phyloP scores from a whole-genome alignment of 1,140 invertebrate species.

The Apis mellifera region DNA sequence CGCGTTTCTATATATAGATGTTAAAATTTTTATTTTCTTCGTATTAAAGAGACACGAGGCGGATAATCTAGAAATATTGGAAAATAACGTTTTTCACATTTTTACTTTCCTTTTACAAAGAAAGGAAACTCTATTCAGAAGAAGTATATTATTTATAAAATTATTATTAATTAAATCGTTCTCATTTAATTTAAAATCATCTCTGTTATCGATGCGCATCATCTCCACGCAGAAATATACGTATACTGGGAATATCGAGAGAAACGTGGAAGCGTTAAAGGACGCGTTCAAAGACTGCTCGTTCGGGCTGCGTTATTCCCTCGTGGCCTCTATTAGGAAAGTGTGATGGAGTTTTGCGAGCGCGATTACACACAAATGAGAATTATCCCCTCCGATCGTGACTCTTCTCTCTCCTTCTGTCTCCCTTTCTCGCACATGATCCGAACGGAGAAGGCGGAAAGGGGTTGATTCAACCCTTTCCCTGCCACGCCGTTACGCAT shows the following conservation, averaged over 20 bases:
- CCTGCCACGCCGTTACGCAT: slow-evolving; percentile 48
- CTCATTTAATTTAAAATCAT: background rate
- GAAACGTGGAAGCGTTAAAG: slow-evolving; percentile 65
- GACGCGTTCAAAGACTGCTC: slow-evolving; percentile 65
- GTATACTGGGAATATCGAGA: background rate
- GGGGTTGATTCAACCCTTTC: slow-evolving; percentile 56
- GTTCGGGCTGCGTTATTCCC: slow-evolving; percentile 58
- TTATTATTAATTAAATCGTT: too few relatives aligned
- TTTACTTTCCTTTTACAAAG: too few relatives aligned
- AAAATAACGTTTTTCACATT: too few relatives aligned
- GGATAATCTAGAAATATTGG: too few relatives aligned
- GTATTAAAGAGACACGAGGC: too few relatives aligned
- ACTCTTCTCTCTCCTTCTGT: slow-evolving; percentile 34
- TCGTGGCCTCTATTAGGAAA: slow-evolving; percentile 81
- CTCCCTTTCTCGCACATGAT: slow-evolving; percentile 34
- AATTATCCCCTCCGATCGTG: slow-evolving; percentile 74
- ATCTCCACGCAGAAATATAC: background rate
- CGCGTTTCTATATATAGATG: too few relatives aligned
- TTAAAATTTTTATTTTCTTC: too few relatives aligned
- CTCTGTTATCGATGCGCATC: slow-evolving; percentile 47
- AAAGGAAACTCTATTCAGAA: too few relatives aligned
- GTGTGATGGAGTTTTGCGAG: slow-evolving; percentile 82
- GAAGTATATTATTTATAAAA: too few relatives aligned
- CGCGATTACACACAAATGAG: slow-evolving; percentile 82
- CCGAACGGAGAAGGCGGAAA: slow-evolving; percentile 33